Evolutionary conservation across 2,888 invertebrate species (phyloP).

Genomic region (Synergus japonicus): DNA sequence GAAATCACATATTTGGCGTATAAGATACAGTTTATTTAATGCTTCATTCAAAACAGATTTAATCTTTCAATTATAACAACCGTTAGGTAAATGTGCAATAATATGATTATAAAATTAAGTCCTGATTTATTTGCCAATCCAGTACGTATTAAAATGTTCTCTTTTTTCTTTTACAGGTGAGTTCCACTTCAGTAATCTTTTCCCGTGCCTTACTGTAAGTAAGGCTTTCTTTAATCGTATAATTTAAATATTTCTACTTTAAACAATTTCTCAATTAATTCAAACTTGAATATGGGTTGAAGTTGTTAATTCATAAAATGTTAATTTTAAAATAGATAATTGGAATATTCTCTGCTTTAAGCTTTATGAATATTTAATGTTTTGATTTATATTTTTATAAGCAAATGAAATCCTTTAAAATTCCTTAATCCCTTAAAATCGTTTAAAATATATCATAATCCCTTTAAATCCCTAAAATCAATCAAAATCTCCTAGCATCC

Average conservation of each 20-base stretch:
- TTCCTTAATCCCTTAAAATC: too few relatives aligned
- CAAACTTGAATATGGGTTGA: too few relatives aligned
- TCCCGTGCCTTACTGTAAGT: neutral
- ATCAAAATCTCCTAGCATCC: too few relatives aligned
- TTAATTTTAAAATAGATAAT: too few relatives aligned
- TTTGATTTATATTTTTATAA: too few relatives aligned
- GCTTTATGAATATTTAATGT: too few relatives aligned
- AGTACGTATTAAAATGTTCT: neutral
- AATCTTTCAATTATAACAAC: conserved; percentile 10
- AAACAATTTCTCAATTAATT: too few relatives aligned
- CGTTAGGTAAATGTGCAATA: conserved; percentile 13
- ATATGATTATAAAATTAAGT: neutral
- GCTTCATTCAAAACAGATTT: neutral
- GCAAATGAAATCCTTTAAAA: too few relatives aligned
- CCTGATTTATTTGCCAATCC: neutral
- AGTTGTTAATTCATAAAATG: too few relatives aligned
- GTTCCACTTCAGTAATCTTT: neutral
- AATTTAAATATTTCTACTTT: neutral
- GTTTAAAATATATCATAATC: too few relatives aligned
- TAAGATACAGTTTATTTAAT: neutral
- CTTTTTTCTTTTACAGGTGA: neutral
- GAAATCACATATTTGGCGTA: conserved; percentile 8
- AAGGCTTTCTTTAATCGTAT: neutral
- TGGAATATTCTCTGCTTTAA: too few relatives aligned
- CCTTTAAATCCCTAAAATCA: too few relatives aligned